phyloP scores from a whole-genome alignment of 2,797 vertebrate species.

The Melanotaenia maccullochi region DNA sequence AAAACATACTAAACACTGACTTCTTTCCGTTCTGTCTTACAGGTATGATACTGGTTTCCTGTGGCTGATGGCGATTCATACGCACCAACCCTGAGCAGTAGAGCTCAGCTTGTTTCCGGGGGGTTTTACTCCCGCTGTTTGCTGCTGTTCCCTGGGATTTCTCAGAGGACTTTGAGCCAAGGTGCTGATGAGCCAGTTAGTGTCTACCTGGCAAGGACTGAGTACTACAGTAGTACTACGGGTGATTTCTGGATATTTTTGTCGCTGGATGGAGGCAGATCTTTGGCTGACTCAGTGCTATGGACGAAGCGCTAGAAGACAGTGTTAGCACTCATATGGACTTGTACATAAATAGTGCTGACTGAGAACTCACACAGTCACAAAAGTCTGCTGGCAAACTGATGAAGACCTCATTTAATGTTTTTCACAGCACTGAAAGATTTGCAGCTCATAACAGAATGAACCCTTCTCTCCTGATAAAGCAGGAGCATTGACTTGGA shows the following conservation, averaged over 20 bases:
- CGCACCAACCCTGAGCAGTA: constrained; percentile 84
- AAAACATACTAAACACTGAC: constrained; percentile 22
- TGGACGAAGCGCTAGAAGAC: constrained; percentile 50
- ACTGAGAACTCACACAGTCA: constrained; percentile 32
- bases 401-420: constrained; percentile 31
- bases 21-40: constrained; percentile 31
- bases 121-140: constrained; percentile 93
- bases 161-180: constrained; percentile 74
- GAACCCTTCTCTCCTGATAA: constrained; percentile 46
- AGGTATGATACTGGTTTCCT: constrained; percentile 89
- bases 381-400: constrained; percentile 40
- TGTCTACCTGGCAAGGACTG: constrained; percentile 51
- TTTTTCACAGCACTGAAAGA: constrained; percentile 42
- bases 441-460: constrained; percentile 48
- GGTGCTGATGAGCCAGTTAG: constrained; percentile 64
- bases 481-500: constrained; percentile 64
- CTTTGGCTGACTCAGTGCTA: constrained; percentile 52
- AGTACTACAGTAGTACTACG: constrained; percentile 64
- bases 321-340: constrained; percentile 38
- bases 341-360: constrained; percentile 60
- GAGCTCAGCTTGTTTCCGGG: constrained; percentile 86
- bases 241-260: constrained; percentile 58
- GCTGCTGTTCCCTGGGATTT: constrained; percentile 93
- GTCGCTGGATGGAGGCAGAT: constrained; percentile 50
- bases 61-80: constrained; percentile 58